Percentiles rank a stretch among this genome's conserved stretches.
phyloP scores from a whole-genome alignment of 1,140 invertebrate genomes.

The Eufriesea mexicana region DNA sequence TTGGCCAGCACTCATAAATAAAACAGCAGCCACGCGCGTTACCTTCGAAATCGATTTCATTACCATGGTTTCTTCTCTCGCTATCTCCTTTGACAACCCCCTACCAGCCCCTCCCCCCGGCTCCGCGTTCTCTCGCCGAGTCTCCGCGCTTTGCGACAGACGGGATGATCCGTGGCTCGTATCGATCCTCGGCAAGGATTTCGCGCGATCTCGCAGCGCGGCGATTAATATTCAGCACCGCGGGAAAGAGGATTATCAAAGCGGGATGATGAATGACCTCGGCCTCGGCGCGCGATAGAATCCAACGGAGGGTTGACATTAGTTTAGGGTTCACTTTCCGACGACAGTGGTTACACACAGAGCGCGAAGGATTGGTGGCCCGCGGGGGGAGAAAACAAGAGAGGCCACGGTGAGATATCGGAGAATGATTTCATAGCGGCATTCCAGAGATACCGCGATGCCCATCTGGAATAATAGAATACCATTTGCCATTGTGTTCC shows the following conservation, averaged over 20 bases:
- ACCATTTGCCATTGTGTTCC: slow-evolving; percentile 77
- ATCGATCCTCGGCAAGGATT: slow-evolving; percentile 36
- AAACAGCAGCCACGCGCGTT: neutral
- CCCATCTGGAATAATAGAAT: slow-evolving; percentile 80
- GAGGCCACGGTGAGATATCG: slow-evolving; percentile 69
- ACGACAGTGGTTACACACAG: slow-evolving; percentile 44
- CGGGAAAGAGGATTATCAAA: slow-evolving; percentile 70
- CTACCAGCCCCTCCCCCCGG: too few species aligned
- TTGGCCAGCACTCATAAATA: slow-evolving; percentile 2
- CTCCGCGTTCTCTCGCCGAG: neutral
- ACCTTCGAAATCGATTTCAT: slow-evolving; percentile 19
- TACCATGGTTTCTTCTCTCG: neutral
- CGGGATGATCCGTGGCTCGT: neutral
- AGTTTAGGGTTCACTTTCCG: slow-evolving; percentile 62
- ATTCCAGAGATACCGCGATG: slow-evolving; percentile 66
- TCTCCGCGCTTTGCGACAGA: neutral
- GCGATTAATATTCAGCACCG: slow-evolving; percentile 61
- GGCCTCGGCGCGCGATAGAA: slow-evolving; percentile 26
- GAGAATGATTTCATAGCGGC: slow-evolving; percentile 75
- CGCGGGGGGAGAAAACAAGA: slow-evolving; percentile 22
- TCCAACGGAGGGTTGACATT: slow-evolving; percentile 54
- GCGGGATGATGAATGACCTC: slow-evolving; percentile 68
- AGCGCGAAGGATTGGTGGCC: neutral
- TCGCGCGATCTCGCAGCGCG: neutral
- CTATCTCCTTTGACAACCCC: neutral